These are phyloP conservation scores for Uropsilus gracilis DNA, from an alignment of 2,113 vertebrate species.

Conservation along the genomic window DNA sequence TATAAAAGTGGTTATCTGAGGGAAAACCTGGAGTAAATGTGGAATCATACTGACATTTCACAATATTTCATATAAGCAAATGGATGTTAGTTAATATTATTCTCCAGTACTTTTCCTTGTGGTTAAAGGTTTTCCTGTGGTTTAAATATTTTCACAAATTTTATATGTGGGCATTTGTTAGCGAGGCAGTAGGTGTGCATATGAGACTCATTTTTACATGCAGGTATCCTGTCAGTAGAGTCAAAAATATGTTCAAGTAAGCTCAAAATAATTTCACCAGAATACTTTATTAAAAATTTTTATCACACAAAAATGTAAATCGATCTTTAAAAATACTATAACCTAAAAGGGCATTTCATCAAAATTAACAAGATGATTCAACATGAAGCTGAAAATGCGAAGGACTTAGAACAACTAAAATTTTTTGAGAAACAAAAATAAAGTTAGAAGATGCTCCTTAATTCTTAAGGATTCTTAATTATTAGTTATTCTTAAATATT, in stretches of 20 bases:
- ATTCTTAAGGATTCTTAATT: background rate
- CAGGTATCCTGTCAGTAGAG: background rate
- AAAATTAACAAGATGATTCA: background rate
- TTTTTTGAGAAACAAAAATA: background rate
- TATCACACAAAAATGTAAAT: background rate
- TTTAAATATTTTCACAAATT: background rate
- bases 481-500: no score
- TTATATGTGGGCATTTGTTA: background rate
- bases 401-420: background rate
- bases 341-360: background rate
- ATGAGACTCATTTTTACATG: background rate
- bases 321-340: background rate
- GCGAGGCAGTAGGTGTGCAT: background rate
- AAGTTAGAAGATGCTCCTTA: background rate
- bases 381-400: background rate
- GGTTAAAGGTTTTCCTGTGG: background rate
- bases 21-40: background rate
- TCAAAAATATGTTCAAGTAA: background rate
- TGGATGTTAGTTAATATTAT: background rate
- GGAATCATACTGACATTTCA: background rate
- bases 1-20: background rate
- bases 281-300: background rate
- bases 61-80: background rate
- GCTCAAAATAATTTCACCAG: background rate
- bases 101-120: background rate